These are phyloP conservation scores for Rhogogaster chlorosoma DNA, from an alignment of 2,888 invertebrate species.

Conservation along the genomic window DNA sequence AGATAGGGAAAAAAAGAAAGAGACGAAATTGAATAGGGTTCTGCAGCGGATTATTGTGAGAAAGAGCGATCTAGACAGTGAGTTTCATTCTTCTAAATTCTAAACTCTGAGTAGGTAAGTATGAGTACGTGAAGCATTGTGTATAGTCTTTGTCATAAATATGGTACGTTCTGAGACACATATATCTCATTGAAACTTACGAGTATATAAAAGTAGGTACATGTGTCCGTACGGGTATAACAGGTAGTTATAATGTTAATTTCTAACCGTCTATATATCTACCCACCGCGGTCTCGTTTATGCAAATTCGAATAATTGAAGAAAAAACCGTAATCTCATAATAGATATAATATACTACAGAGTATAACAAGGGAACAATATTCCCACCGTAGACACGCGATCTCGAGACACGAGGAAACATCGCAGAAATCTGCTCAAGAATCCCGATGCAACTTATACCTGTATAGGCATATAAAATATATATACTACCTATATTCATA, in stretches of 20 bases:
- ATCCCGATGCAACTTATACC: background rate
- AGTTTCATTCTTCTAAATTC: background rate
- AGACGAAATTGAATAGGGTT: background rate
- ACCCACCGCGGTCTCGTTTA: background rate
- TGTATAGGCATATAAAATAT: too few species aligned
- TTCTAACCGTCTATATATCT: background rate
- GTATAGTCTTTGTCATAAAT: background rate
- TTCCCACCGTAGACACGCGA: constrained; percentile 14
- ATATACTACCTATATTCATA: background rate
- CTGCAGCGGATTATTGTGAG: constrained; percentile 11
- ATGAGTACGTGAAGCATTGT: background rate
- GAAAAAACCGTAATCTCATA: constrained; percentile 55
- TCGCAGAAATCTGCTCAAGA: background rate
- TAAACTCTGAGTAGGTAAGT: background rate
- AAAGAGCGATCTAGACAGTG: background rate
- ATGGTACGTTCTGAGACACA: background rate
- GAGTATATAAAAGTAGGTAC: background rate
- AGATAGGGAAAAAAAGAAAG: background rate
- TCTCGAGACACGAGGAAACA: background rate
- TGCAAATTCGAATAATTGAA: constrained; percentile 40
- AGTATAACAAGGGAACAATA: background rate
- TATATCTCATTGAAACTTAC: background rate
- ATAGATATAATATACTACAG: background rate
- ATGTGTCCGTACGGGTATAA: background rate
- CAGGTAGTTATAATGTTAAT: background rate